These are phyloP conservation scores for Narcine bancroftii DNA, from an alignment of 2,113 vertebrate species.

Conservation along the genomic window DNA sequence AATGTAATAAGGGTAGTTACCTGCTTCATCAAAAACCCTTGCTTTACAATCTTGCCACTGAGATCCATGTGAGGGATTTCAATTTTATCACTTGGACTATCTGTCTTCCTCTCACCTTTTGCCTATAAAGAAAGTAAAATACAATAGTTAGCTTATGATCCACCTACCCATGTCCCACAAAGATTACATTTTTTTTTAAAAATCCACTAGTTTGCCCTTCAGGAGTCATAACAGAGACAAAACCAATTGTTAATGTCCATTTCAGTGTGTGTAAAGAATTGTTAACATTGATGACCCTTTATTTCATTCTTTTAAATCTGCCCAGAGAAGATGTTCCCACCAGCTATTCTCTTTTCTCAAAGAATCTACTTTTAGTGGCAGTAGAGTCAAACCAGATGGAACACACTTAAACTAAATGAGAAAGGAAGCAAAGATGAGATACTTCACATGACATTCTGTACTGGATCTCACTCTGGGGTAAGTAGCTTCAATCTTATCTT, in stretches of 20 bases:
- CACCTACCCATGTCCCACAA: background rate
- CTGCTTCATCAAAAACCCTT: slow-evolving; percentile 89
- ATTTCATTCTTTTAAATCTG: background rate
- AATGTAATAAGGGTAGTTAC: slow-evolving; percentile 47
- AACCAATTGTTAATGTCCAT: too few species aligned
- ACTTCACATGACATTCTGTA: background rate
- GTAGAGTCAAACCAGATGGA: background rate
- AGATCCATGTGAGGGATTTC: slow-evolving; percentile 69
- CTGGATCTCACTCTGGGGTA: background rate
- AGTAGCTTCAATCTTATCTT: background rate
- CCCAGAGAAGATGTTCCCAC: background rate
- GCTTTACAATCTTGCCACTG: slow-evolving; percentile 76
- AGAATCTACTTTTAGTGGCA: background rate
- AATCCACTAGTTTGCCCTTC: background rate
- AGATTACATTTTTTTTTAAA: too few species aligned
- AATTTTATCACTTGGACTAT: slow-evolving; percentile 64
- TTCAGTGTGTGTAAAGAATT: background rate
- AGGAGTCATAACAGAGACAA: background rate
- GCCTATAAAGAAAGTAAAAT: slow-evolving; percentile 53
- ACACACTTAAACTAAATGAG: background rate
- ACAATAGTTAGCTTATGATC: background rate
- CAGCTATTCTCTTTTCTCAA: background rate
- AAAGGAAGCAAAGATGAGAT: background rate
- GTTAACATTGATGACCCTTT: background rate
- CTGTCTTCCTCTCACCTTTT: slow-evolving; percentile 70